Base-by-base conservation (phyloP, 2,113 vertebrate species). In the Phalacrocorax pelagicus region DNA sequence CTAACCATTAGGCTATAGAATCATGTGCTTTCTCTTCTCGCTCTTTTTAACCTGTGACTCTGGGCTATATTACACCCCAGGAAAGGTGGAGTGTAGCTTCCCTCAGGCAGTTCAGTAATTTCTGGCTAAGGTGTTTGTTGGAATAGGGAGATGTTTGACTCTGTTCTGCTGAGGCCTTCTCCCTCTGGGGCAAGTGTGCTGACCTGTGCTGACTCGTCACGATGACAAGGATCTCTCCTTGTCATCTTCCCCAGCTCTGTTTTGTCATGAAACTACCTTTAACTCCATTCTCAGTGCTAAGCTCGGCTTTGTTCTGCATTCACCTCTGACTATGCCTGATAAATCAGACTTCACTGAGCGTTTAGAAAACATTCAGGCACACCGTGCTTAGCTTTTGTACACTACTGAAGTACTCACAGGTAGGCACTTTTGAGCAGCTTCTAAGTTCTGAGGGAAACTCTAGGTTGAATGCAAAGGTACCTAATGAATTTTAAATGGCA, bases 1-100 rank as follows among this genome's bases (percentile, higher is more conserved):
- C 18, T 67, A 23, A 57, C 42, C 9, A 5, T 49, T 44, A 51
- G 36, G 55, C 55, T 38, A 6, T 1, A 15, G 67, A 78, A 70
- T 52, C 29, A 8, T 2, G 19, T 3, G 10, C 29, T 4, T 3
- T 85, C 23, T n/a, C 40, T 44, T 52, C 51, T 58, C 0, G 2
- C 32, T 36, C 16, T 65, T 77, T 47, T 72, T 87, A 87, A 44
- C 30, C 19, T 4, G 1, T 81, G 38, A 58, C 23, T 81, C 47
- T 30, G 62, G 51, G 47, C 47, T 65, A 2, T 63, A 2, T 66
- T 58, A 62, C 52, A 74, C 67, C 55, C 77, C 46, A 62, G 77
- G 65, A 77, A 89, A 46, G 65, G 46, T 22, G 11, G n/a, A 81
- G 57, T 71, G 29, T 74, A 67, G 38, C 42, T 89, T 81, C 36